Base-by-base conservation (phyloP, 2,797 vertebrate genomes). In the Ptychadena robeensis region DNA sequence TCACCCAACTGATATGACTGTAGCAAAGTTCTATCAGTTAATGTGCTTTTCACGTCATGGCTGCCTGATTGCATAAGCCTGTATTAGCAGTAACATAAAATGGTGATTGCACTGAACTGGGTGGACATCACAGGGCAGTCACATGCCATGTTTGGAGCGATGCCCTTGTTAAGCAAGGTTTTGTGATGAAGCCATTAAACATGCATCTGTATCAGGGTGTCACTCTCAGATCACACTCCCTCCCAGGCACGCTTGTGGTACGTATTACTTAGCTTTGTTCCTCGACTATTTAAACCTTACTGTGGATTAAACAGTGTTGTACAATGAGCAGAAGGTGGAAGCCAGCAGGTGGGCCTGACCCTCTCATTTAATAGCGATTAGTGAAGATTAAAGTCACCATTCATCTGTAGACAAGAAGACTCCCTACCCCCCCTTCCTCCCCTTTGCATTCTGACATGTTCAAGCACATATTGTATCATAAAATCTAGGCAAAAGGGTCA, bases 261-360 rank as follows among this genome's bases (percentile, higher is more conserved):
- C 65, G 65, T 66, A 70, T 70, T 85, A 76, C 64, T 75, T 85
- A 76, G 71, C 83, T 85, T 85, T 85, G 83, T 85, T 85, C 66
- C 83, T 65, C 18, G n/a, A 66, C 74, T 85, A 85, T 81, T 85
- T 85, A 80, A 81, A 80, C 83, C 67, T n/a, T 25, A 80, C 72
- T 65, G 30, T 65, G 83, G 78, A 85, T 85, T 85, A 84, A 74
- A 84, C 65, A 84, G 69, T 35, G 73, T 80, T 53, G 18, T 80
- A 81, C 83, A 85, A 81, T 85, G 83, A 85, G 83, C 83, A 85
- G 83, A 85, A 80, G 83, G 83, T 81, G 83, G 82, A 81, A 81
- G 78, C 57, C 78, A 81, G 83, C 83, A 80, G 83, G 83, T 85
- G 83, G 83, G 78, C 83, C 78, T 66, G 83, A 76, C 83, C 82